A percentile compares a stretch with the other conserved stretches of the same genome.
Conservation (phyloP, 2,888 invertebrate species). For the Entomobrya multifasciata region DNA sequence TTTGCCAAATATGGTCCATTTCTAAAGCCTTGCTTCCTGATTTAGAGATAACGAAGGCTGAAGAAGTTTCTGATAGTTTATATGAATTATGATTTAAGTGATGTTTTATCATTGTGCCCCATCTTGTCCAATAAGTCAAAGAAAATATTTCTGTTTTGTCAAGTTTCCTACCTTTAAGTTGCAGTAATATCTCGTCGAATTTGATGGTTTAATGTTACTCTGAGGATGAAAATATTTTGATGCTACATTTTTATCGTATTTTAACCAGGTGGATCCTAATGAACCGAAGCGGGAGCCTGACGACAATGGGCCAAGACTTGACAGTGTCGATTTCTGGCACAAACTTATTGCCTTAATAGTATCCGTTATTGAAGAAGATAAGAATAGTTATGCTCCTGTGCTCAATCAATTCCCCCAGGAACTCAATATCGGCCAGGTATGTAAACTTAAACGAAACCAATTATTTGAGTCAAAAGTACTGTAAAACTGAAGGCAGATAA, state of each 20-base stretch:
- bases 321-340: slow-evolving; percentile 91
- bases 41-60: too few relatives aligned
- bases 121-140: too few relatives aligned
- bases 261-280: slow-evolving; percentile 89
- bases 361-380: slow-evolving; percentile 99
- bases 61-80: too few relatives aligned
- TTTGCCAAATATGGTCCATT: too few relatives aligned
- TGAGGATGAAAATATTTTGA: too few relatives aligned
- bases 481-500: slow-evolving; percentile 1
- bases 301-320: slow-evolving; percentile 79
- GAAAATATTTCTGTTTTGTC: not conserved
- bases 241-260: slow-evolving; percentile 1
- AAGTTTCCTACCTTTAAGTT: too few relatives aligned
- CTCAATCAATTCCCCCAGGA: slow-evolving; percentile 99
- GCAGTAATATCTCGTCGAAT: too few relatives aligned
- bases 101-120: too few relatives aligned
- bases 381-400: slow-evolving; percentile 98
- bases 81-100: too few relatives aligned
- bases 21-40: too few relatives aligned
- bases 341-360: slow-evolving; percentile 95
- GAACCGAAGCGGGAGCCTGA: slow-evolving; percentile 93
- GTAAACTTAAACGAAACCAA: not conserved
- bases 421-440: slow-evolving; percentile 96
- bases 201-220: too few relatives aligned
- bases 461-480: not conserved